phyloP scores from a whole-genome alignment of 2,113 vertebrate species.

The Alligator mississippiensis region DNA sequence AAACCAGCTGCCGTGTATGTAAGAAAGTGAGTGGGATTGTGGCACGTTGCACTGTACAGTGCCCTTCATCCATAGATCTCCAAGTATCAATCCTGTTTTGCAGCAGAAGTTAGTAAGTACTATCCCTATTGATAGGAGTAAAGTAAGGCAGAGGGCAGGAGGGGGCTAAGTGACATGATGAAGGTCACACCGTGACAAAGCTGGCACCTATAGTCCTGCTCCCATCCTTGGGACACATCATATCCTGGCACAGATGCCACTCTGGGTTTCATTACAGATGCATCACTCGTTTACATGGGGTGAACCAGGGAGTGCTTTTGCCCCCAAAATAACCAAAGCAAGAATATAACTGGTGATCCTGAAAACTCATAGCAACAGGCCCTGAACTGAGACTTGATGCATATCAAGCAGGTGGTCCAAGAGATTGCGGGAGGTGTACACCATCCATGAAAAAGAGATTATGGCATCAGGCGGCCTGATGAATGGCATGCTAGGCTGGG shows the following conservation, averaged over 20 bases:
- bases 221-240: too few species aligned
- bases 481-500: rapidly evolving
- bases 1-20: too few species aligned
- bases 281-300: not conserved
- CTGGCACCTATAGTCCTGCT: not conserved
- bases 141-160: not conserved
- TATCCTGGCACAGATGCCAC: rapidly evolving
- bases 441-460: too few species aligned
- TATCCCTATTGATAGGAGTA: not conserved
- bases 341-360: not conserved
- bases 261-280: rapidly evolving
- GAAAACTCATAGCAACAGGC: not conserved
- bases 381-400: rapidly evolving
- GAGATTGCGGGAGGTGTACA: too few species aligned
- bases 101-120: not conserved
- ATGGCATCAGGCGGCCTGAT: not conserved
- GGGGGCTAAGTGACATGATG: not conserved
- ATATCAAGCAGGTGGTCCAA: not conserved
- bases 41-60: too few species aligned
- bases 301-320: rapidly evolving
- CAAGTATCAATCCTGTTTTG: too few species aligned
- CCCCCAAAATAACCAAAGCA: not conserved
- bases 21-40: too few species aligned
- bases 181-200: rapidly evolving
- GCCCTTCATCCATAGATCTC: too few species aligned